Evolutionary conservation across 2,888 invertebrate species (phyloP), one percentile per base, ranked within the genome.

Genomic region (Yponomeuta cagnagella): DNA sequence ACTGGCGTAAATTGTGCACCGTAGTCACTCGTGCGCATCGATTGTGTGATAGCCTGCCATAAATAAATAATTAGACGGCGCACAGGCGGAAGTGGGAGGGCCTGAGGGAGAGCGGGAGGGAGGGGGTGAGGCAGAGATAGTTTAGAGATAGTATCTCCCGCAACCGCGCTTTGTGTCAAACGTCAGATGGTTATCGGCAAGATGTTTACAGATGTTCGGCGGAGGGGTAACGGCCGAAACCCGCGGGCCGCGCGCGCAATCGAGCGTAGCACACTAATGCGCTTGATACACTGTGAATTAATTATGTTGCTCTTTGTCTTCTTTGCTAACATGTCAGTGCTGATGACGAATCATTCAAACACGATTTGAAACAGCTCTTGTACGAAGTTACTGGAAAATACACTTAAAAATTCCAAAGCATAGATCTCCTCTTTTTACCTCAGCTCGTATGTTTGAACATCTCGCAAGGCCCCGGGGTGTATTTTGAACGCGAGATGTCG

Each of bases 101-200:
- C 86, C 82, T 72, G 73, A 72, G 74, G 72, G 70, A 72, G 75
- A 23, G 23, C 23, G 23, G 23, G 23, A 77, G 75, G 77, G 72
- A 80, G 78, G 78, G 79, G 78, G 82, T 79, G 80, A 80, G 78
- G 82, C 81, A 58, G 52, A 58, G 85, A 88, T 89, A 89, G 90
- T 90, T 89, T 85, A 77, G 83, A 89, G 91, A 91, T 91, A 81
- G 76, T 85, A 91, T 91, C 90, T 83, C 80, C 78, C 80, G 87
- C 87, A 88, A 88, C 89, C 90, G 89, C 88, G 90, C 90, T 92
- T 92, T 91, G 91, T 91, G 91, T 90, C 91, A 92, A 90, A 89
- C 90, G 91, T 90, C 91, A 90, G 91, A 92, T 92, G 79, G 72
- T 86, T 89, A 91, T 91, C 91, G 82, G 73, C 79, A 80, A 89